Evolutionary conservation across 2,113 vertebrate species (phyloP).

Genomic region (Grus americana): DNA sequence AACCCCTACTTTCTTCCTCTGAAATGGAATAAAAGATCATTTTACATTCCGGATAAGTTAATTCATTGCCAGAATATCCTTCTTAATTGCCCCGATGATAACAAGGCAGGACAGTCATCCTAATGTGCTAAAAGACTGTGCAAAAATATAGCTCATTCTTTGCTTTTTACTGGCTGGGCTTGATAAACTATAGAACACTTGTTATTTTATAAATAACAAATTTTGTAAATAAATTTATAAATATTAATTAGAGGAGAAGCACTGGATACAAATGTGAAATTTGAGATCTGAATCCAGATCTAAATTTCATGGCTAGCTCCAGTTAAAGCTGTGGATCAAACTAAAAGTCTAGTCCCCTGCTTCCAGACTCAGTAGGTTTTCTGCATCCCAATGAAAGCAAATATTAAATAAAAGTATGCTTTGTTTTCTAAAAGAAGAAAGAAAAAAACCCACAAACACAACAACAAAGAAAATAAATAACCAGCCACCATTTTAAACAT

Average conservation of each 20-base stretch:
- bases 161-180: neutral
- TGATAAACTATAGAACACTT: neutral
- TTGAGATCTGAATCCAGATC: neutral
- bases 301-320: neutral
- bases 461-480: neutral
- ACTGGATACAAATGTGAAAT: neutral
- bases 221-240: neutral
- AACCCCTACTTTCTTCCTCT: neutral
- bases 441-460: neutral
- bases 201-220: neutral
- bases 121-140: neutral
- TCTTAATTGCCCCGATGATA: neutral
- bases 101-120: neutral
- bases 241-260: neutral
- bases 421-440: neutral
- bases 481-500: neutral
- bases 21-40: neutral
- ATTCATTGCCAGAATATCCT: neutral
- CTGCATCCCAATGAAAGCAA: neutral
- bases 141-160: neutral
- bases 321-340: neutral
- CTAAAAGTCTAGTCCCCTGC: neutral
- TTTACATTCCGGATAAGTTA: neutral
- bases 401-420: neutral
- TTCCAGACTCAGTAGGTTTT: neutral